phyloP scores from a whole-genome alignment of 2,888 invertebrate species.

The Nymphalis c-album region DNA sequence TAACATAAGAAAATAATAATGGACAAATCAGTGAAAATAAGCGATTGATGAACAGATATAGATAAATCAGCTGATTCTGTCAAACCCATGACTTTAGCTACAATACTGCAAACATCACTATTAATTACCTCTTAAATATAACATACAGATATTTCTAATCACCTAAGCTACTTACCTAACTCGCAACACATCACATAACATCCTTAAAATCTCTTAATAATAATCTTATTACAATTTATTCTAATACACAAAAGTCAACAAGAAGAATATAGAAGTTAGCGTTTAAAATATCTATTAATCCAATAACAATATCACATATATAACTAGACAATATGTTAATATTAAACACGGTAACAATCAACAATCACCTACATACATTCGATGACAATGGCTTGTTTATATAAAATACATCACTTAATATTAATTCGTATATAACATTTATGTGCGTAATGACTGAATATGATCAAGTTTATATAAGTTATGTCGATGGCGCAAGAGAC shows the following conservation, averaged over 20 bases:
- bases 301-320: constrained; percentile 81
- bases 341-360: constrained; percentile 69
- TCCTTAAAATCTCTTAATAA: constrained; percentile 32
- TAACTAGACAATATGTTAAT: constrained; percentile 74
- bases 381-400: constrained; percentile 65
- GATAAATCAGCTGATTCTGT: background rate
- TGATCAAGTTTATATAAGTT: constrained; percentile 54
- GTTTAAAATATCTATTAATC: constrained; percentile 75
- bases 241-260: constrained; percentile 78
- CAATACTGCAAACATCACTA: background rate
- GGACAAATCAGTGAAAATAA: background rate
- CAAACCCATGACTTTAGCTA: constrained; percentile 6
- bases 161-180: constrained; percentile 17
- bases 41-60: background rate
- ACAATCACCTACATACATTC: constrained; percentile 69
- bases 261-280: constrained; percentile 74
- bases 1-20: background rate
- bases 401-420: constrained; percentile 55
- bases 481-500: constrained; percentile 18
- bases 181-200: constrained; percentile 30
- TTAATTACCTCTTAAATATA: background rate
- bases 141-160: constrained; percentile 14
- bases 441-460: constrained; percentile 70
- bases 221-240: constrained; percentile 38
- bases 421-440: constrained; percentile 67